phyloP scores from a whole-genome alignment of 2,797 vertebrate genomes.

The Bradypodion ventrale region DNA sequence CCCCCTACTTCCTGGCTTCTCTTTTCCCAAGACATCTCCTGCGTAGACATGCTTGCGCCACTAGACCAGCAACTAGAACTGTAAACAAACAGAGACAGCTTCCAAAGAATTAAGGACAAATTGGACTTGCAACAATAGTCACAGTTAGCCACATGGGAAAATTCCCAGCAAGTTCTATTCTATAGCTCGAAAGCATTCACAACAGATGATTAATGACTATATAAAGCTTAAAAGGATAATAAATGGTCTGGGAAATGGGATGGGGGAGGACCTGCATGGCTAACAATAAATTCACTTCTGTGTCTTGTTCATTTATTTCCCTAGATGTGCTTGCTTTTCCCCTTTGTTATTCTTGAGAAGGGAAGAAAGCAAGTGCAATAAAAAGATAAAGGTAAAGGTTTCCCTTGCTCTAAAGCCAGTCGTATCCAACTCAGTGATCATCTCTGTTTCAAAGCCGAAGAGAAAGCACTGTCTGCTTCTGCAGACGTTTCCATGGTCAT shows the following conservation, averaged over 20 bases:
- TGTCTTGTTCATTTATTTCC: background rate
- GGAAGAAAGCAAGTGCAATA: background rate
- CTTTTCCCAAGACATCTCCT: background rate
- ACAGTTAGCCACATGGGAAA: background rate
- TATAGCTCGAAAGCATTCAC: background rate
- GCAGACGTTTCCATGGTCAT: no score
- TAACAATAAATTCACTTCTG: constrained; percentile 1
- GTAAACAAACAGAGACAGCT: background rate
- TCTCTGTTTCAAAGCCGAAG: no score
- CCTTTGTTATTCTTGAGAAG: background rate
- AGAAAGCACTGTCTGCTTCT: no score
- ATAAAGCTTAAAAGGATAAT: background rate
- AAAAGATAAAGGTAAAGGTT: no score
- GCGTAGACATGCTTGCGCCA: no score
- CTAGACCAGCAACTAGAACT: background rate
- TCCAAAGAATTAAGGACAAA: background rate
- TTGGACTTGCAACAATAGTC: background rate
- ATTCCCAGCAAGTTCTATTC: background rate
- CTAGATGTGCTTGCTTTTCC: no score
- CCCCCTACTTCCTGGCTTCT: background rate
- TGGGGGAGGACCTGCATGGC: background rate
- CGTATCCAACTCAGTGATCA: no score
- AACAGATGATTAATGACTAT: background rate
- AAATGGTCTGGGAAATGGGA: background rate
- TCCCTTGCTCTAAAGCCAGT: no score